These are phyloP conservation scores for Thaumetopoea pityocampa DNA, from an alignment of 1,140 invertebrate species.

Conservation along the genomic window DNA sequence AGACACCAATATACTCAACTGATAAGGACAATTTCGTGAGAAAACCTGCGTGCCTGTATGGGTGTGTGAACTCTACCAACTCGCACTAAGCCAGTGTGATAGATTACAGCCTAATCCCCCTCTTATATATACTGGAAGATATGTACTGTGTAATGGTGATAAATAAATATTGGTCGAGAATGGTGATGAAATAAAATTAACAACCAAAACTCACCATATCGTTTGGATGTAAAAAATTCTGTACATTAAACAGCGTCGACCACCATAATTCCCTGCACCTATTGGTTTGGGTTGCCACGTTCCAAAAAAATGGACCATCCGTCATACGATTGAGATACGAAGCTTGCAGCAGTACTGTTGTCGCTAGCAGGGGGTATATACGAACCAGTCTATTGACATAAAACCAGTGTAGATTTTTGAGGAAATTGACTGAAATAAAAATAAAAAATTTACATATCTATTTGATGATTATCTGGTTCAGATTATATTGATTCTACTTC, in stretches of 20 bases:
- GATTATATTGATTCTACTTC: too few species aligned
- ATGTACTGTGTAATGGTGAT: neutral
- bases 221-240: conserved; percentile 42
- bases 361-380: conserved; percentile 78
- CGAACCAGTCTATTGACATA: conserved; percentile 76
- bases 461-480: neutral
- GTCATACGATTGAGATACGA: conserved; percentile 75
- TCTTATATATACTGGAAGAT: neutral
- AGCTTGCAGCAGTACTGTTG: conserved; percentile 74
- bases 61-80: too few species aligned
- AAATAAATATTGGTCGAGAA: too few species aligned
- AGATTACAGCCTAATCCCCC: too few species aligned
- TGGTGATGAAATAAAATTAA: too few species aligned
- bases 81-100: too few species aligned
- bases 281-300: conserved; percentile 19
- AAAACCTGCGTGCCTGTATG: too few species aligned
- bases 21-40: too few species aligned
- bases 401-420: conserved; percentile 43
- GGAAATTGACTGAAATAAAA: conserved; percentile 32
- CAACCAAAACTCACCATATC: conserved; percentile 37
- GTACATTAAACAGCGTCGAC: conserved; percentile 46
- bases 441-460: neutral
- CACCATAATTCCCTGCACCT: conserved; percentile 47
- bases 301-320: conserved; percentile 77
- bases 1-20: too few species aligned